Conservation (phyloP, 2,888 invertebrate species). For the Erebia epiphron region DNA sequence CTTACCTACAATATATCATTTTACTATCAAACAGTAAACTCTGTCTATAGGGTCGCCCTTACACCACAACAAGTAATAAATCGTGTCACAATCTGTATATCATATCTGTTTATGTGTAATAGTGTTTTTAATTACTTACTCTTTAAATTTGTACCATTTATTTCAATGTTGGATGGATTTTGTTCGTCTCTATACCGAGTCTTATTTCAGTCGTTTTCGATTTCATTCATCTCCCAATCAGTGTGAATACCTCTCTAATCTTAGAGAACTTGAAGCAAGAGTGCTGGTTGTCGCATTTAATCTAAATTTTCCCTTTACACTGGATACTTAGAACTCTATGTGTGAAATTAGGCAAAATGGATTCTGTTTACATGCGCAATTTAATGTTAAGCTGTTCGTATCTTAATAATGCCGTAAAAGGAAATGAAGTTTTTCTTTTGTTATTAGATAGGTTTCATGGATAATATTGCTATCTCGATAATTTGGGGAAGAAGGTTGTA, state of each 20-base stretch:
- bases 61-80: too few species aligned
- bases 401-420: slow-evolving; percentile 1
- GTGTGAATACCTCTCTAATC: slow-evolving; percentile 31
- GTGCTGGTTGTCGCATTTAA: slow-evolving; percentile 65
- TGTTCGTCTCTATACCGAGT: background rate
- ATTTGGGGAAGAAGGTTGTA: background rate
- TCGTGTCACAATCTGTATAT: too few species aligned
- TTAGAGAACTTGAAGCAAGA: slow-evolving; percentile 49
- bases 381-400: slow-evolving; percentile 10
- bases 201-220: background rate
- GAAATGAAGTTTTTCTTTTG: background rate
- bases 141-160: background rate
- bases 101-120: too few species aligned
- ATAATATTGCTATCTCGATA: background rate
- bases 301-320: slow-evolving; percentile 66
- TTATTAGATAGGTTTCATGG: background rate
- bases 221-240: slow-evolving; percentile 15
- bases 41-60: too few species aligned
- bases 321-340: slow-evolving; percentile 49
- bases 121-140: too few species aligned
- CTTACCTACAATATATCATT: too few species aligned
- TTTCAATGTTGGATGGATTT: background rate
- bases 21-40: too few species aligned
- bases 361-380: slow-evolving; percentile 45
- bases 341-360: slow-evolving; percentile 50